Evolutionary conservation across 2,888 invertebrate species (phyloP).

Genomic region (Dryobotodes eremita): DNA sequence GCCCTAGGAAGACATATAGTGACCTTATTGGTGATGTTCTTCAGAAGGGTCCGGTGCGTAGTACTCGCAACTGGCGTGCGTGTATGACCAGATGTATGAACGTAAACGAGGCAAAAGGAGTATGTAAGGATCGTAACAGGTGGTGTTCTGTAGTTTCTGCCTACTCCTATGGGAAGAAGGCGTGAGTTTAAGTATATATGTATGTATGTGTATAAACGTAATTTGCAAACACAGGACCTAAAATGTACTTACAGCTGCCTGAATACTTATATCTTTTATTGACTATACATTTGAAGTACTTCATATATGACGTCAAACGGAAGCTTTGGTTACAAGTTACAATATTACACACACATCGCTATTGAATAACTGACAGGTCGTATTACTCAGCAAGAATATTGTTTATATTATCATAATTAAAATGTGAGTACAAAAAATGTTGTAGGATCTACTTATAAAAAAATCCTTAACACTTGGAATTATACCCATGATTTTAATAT

Average conservation of each 20-base stretch:
- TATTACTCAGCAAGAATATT: constrained; percentile 27
- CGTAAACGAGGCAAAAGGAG: no score
- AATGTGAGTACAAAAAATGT: not conserved
- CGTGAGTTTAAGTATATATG: no score
- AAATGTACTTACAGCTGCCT: not conserved
- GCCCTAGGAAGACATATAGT: no score
- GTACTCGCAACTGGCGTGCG: no score
- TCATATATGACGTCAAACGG: constrained; percentile 49
- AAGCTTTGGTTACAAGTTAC: constrained; percentile 42
- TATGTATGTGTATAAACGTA: no score
- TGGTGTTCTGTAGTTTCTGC: no score
- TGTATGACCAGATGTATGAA: no score
- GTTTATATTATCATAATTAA: constrained; percentile 34
- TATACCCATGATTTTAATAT: not conserved
- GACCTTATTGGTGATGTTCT: no score
- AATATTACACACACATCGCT: constrained; percentile 4
- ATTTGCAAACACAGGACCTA: not conserved
- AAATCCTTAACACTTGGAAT: not conserved
- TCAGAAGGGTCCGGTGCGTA: no score
- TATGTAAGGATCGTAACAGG: no score
- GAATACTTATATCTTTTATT: not conserved
- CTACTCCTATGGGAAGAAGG: no score
- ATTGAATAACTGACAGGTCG: constrained; percentile 2
- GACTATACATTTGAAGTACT: constrained; percentile 5
- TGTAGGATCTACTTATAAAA: not conserved